A percentile compares a stretch with the other conserved stretches of the same genome.
Conservation (phyloP, 2,888 invertebrate genomes). For the Melolontha melolontha region DNA sequence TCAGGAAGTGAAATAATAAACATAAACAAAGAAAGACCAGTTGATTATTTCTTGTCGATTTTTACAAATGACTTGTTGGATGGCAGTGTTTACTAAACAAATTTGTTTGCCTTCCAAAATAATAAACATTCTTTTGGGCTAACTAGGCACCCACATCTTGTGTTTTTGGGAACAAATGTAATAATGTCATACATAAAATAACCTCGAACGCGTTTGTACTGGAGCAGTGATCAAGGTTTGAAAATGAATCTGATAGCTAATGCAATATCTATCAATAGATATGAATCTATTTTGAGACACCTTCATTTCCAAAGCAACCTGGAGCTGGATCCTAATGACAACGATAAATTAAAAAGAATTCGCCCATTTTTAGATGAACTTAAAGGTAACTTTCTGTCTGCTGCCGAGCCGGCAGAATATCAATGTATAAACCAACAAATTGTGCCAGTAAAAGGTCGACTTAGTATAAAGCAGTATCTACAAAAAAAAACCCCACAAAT, state of each 20-base stretch:
- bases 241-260: conserved; percentile 2
- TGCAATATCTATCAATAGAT: conserved; percentile 13
- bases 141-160: conserved; percentile 5
- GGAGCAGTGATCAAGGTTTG: conserved; percentile 3
- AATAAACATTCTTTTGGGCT: conserved; percentile 12
- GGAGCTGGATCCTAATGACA: conserved; percentile 6
- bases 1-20: too few species aligned
- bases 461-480: conserved; percentile 7
- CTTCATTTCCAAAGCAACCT: conserved; percentile 11
- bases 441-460: not conserved
- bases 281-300: conserved; percentile 8
- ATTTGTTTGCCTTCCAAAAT: conserved; percentile 6
- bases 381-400: conserved; percentile 4
- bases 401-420: conserved; percentile 9
- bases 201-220: conserved; percentile 10
- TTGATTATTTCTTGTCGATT: too few species aligned
- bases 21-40: too few species aligned
- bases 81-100: conserved; percentile 3
- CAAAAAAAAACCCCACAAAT: conserved; percentile 32
- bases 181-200: conserved; percentile 18
- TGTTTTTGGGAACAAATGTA: conserved; percentile 9
- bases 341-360: conserved; percentile 3
- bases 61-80: conserved; percentile 15
- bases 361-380: conserved; percentile 13
- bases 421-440: not conserved